Evolutionary conservation across 2,113 vertebrate species (phyloP).

Genomic region (Tragelaphus scriptus): DNA sequence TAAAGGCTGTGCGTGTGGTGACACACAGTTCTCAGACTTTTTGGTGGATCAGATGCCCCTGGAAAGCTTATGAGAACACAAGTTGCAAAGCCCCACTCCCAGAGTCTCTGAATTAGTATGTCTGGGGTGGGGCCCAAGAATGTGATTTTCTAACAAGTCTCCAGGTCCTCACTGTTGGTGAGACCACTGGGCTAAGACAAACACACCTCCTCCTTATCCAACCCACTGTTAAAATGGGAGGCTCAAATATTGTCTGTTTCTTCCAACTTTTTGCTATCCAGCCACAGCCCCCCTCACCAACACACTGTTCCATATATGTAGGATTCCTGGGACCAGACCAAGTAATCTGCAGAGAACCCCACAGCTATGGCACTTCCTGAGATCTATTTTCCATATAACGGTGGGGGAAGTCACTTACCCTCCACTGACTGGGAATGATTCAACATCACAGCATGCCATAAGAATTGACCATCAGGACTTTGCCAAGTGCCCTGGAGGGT

Average conservation of each 20-base stretch:
- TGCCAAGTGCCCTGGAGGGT: background rate
- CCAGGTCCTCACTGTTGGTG: background rate
- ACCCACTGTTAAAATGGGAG: background rate
- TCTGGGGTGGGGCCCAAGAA: background rate
- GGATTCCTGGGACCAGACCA: background rate
- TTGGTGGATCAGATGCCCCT: background rate
- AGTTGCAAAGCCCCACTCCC: background rate
- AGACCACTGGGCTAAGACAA: background rate
- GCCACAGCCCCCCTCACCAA: background rate
- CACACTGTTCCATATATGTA: background rate
- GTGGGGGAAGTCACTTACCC: background rate
- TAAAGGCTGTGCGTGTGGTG: background rate
- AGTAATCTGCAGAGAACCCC: background rate
- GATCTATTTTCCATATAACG: background rate
- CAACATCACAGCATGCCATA: background rate
- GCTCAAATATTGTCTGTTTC: background rate
- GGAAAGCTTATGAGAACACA: background rate
- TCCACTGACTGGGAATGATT: background rate
- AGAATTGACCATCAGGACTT: background rate
- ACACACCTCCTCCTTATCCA: background rate
- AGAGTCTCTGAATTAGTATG: background rate
- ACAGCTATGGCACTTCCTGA: background rate
- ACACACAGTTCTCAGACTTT: background rate
- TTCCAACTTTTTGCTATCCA: background rate
- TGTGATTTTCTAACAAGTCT: background rate